Conservation (phyloP, 2,888 invertebrate species). For the Agriopis aurantiaria region DNA sequence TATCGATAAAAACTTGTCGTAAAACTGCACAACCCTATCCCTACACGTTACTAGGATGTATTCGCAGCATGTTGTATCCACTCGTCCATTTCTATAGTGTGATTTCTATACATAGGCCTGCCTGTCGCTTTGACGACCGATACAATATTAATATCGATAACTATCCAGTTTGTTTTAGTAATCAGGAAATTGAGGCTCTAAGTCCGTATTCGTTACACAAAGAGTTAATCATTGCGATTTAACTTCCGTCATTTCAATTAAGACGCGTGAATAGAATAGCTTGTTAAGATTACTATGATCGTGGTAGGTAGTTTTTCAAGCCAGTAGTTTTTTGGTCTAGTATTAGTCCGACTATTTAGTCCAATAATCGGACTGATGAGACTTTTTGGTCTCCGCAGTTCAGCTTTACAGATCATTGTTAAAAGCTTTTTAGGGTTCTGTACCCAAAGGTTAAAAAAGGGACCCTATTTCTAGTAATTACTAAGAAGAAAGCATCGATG, state of each 20-base stretch:
- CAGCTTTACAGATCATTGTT: too few relatives aligned
- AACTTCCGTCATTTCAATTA: conserved; percentile 18
- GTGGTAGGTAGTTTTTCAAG: too few relatives aligned
- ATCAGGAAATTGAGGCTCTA: conserved; percentile 28
- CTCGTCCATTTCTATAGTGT: conserved; percentile 37
- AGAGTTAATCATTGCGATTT: conserved; percentile 12
- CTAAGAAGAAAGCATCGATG: too few relatives aligned
- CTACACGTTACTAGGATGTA: conserved; percentile 39
- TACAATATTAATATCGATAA: conserved; percentile 44
- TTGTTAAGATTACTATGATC: not conserved
- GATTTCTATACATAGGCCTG: conserved; percentile 42
- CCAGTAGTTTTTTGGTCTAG: too few relatives aligned
- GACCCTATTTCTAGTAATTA: too few relatives aligned
- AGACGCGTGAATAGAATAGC: not conserved
- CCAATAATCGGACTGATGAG: too few relatives aligned
- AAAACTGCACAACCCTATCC: conserved; percentile 13
- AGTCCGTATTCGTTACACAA: conserved; percentile 21
- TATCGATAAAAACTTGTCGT: conserved; percentile 2
- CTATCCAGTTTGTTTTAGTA: conserved; percentile 43
- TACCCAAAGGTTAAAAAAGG: too few relatives aligned
- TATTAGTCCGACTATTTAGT: too few relatives aligned
- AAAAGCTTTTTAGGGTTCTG: too few relatives aligned
- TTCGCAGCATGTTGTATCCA: conserved; percentile 39
- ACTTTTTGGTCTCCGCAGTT: too few relatives aligned
- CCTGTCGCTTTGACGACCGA: conserved; percentile 35